Percentiles rank a stretch among this genome's conserved stretches.
These are phyloP conservation scores for Melikaiella ostensackeni DNA, from an alignment of 2,888 invertebrate genomes.

Conservation along the genomic window DNA sequence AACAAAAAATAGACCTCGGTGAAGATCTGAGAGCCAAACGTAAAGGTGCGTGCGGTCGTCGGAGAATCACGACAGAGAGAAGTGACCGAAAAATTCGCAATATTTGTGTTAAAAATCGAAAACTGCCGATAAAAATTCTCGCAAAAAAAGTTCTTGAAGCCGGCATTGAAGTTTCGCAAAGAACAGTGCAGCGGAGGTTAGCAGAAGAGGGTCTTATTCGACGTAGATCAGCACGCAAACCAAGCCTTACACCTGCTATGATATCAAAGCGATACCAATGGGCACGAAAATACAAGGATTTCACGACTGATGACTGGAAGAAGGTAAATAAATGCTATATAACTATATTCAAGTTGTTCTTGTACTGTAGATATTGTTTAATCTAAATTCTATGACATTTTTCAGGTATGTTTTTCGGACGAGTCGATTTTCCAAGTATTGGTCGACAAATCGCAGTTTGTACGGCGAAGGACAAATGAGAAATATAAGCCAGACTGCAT, in stretches of 20 bases:
- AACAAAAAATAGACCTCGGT: conserved; percentile 35
- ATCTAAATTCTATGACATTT: no score
- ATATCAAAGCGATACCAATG: conserved; percentile 26
- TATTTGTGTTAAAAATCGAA: conserved; percentile 33
- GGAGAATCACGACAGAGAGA: no score
- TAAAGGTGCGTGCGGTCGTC: no score
- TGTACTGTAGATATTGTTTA: no score
- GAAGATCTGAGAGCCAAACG: conserved; percentile 38
- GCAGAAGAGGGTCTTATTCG: conserved; percentile 19
- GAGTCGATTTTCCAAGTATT: no score
- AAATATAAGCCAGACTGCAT: no score
- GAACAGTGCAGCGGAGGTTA: no score
- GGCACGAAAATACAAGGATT: conserved; percentile 26
- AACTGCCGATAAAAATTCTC: conserved; percentile 10
- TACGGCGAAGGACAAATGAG: no score
- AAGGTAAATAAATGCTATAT: conserved; percentile 11
- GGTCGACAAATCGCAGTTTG: no score
- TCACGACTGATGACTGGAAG: conserved; percentile 11
- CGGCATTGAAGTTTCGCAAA: no score
- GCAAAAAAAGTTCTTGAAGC: conserved; percentile 14
- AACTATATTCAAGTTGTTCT: no score
- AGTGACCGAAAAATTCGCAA: conserved; percentile 23
- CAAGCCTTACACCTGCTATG: conserved; percentile 25
- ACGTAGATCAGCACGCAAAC: conserved; percentile 34
- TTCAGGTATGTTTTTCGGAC: no score